Conservation (phyloP, 2,888 invertebrate genomes). For the Philereme transversata region DNA sequence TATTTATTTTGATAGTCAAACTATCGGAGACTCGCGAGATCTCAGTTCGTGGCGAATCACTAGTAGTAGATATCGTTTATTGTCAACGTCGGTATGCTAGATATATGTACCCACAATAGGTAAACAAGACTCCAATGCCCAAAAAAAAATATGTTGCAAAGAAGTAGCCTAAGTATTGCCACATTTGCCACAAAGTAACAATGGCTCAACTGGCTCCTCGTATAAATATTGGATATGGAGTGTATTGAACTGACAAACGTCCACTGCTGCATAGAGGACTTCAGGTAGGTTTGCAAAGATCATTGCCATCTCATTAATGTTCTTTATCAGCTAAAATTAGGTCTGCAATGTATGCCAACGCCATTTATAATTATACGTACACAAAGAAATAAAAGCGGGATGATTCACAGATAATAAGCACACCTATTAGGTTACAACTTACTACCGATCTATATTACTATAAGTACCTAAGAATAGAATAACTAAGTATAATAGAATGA, state of each 20-base stretch:
- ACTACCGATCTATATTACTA: neutral
- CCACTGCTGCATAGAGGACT: neutral
- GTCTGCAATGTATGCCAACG: slow-evolving; percentile 23
- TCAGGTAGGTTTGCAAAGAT: slow-evolving; percentile 8
- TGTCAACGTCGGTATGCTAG: no score
- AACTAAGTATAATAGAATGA: neutral
- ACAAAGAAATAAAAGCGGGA: slow-evolving; percentile 30
- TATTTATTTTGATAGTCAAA: no score
- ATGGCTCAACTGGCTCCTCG: no score
- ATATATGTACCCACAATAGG: no score
- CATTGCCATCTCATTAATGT: slow-evolving; percentile 8
- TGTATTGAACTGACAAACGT: neutral
- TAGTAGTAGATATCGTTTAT: no score
- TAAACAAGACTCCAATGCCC: no score
- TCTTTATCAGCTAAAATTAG: slow-evolving; percentile 24
- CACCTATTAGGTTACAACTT: slow-evolving; percentile 16
- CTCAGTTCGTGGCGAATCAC: no score
- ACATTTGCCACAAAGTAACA: no score
- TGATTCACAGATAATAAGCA: slow-evolving; percentile 22
- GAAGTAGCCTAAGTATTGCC: no score
- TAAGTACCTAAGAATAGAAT: neutral
- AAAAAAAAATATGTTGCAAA: no score
- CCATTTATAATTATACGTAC: slow-evolving; percentile 22
- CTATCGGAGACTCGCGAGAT: no score
- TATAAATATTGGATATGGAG: no score